These are phyloP conservation scores for Bettongia penicillata DNA, from an alignment of 2,113 vertebrate species.

Conservation along the genomic window DNA sequence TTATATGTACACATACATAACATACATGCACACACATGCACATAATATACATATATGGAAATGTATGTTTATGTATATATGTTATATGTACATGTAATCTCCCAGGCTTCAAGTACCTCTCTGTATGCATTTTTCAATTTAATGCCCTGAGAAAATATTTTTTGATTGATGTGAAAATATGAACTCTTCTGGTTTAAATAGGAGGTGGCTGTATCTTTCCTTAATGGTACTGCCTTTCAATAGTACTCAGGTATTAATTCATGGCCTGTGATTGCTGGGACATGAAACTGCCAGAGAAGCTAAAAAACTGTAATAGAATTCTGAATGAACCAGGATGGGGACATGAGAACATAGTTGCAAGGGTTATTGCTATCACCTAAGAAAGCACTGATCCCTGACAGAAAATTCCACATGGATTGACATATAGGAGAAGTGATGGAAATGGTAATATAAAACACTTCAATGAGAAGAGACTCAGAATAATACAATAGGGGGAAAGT, in stretches of 20 bases:
- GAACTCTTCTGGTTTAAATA: neutral
- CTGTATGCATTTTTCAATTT: neutral
- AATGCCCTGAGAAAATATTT: neutral
- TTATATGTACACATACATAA: too few species aligned
- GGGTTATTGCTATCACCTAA: neutral
- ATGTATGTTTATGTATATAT: too few species aligned
- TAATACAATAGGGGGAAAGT: neutral
- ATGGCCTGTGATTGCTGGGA: neutral
- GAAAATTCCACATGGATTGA: neutral
- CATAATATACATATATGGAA: too few species aligned
- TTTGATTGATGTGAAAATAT: neutral
- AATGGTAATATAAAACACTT: neutral
- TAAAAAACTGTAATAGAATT: neutral
- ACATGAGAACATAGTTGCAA: too few species aligned
- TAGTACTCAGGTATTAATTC: neutral
- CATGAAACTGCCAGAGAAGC: neutral
- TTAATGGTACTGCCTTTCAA: neutral
- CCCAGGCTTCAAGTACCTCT: neutral
- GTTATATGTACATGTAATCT: too few species aligned
- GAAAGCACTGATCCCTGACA: neutral
- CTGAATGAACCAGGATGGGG: too few species aligned
- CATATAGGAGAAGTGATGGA: neutral
- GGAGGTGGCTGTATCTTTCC: neutral
- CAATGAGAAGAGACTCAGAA: neutral
- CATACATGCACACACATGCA: too few species aligned